Base-by-base conservation (phyloP, 2,113 vertebrate species). In the Seriola quinqueradiata region DNA sequence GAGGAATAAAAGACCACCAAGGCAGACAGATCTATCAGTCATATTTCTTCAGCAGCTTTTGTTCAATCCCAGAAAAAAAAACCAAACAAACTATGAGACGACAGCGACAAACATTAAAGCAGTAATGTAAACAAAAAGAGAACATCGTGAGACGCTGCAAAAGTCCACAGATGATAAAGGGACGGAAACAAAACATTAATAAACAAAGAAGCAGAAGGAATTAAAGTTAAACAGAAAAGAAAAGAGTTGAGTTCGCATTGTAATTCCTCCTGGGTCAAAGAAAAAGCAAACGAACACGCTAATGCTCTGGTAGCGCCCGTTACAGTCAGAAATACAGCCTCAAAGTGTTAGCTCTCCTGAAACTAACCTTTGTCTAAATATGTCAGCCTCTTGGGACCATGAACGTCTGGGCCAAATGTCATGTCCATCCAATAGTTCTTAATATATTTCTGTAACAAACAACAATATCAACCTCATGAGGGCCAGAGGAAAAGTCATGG, bases 161-260 rank as follows among this genome's bases (percentile, higher is more conserved):
- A 2, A 17, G 7, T 8, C 2, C 44, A 48, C 0, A 13, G 11
- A 25, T 36, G 6, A 72, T 58, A 5, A 76, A 25, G 34, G 7
- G n/a, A 55, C n/a, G 46, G 67, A 57, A 70, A 69, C 58, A 52
- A 69, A 58, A 6, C 63, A 28, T 63, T 58, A 63, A 68, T 65
- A 73, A 77, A 68, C 25, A 34, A 42, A 79, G 46, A n/a, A 36
- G 48, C 25, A 42, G 50, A 58, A 48, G 68, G 52, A 76, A 25
- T n/a, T 6, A 0, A 40, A 17, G 58, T 28, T 28, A 28, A 28
- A 28, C 28, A 28, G 28, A 28, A 28, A 7, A 46, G 21, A 46
- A 46, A 74, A 77, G 36, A 66, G 77, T 14, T 69, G 40, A 42
- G 40, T 11, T 42, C 73, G 61, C 77, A 65, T 17, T 77, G 54